Evolutionary conservation across 2,888 invertebrate species (phyloP).

Genomic region (Acholoe squamosa): DNA sequence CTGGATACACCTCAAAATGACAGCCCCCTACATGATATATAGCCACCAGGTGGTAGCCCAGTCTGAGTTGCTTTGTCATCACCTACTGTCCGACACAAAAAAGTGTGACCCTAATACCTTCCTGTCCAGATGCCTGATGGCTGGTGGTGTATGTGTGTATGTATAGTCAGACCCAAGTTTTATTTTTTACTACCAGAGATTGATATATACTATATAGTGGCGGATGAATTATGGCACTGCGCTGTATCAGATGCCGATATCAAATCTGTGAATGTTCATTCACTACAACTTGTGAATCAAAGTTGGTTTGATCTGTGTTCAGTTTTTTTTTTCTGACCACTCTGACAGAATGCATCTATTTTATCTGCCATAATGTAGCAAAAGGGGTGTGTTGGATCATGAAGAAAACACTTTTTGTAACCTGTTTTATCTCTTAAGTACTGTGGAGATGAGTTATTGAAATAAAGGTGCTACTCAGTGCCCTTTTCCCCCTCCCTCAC

Average conservation of each 20-base stretch:
- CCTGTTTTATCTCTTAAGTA: too few species aligned
- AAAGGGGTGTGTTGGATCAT: too few species aligned
- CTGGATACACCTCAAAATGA: not conserved
- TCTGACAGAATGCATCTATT: too few species aligned
- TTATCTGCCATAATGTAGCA: too few species aligned
- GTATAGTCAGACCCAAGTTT: constrained; percentile 30
- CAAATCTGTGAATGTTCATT: too few species aligned
- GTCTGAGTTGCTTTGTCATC: constrained; percentile 44
- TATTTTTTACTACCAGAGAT: not conserved
- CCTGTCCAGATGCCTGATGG: not conserved
- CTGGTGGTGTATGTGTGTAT: not conserved
- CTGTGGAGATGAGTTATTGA: too few species aligned
- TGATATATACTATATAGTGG: not conserved
- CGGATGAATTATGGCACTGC: too few species aligned
- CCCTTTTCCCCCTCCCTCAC: constrained; percentile 8
- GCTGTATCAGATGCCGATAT: too few species aligned
- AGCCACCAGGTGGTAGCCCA: constrained; percentile 44
- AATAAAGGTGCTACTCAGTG: not conserved
- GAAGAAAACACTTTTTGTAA: too few species aligned
- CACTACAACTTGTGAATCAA: too few species aligned
- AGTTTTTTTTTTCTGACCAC: too few species aligned
- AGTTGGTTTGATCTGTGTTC: too few species aligned
- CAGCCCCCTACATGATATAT: constrained; percentile 19
- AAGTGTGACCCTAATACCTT: constrained; percentile 25
- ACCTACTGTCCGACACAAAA: constrained; percentile 41